Base-by-base conservation (phyloP, 2,888 invertebrate genomes). In the Brachyptera risi region DNA sequence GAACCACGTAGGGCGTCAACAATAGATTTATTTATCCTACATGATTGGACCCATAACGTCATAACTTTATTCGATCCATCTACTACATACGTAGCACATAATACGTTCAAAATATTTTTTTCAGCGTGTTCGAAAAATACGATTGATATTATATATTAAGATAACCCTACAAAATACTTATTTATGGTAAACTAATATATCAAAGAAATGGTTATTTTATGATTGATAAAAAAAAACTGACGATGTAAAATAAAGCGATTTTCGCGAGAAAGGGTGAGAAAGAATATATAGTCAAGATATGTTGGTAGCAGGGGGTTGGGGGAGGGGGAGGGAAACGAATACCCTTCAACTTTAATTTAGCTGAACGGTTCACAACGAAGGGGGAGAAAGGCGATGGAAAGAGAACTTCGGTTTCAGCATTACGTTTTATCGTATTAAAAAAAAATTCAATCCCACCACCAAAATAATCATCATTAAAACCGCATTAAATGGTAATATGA, bases 391-490 rank as follows among this genome's bases (percentile, higher is more conserved):
- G 23, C 9, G 23, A 1, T 17, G 47, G 23, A 24, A 23, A 3
- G 47, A 3, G 5, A n/a, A 23, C 23, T 47, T 47, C 40, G 31
- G n/a, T 31, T 24, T 47, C n/a, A 3, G 23, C 47, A 47, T 47
- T 23, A 54, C 35, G 15, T 51, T 54, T 54, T 35, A 37, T 21
- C 19, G 38, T 37, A 54, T 54, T 54, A 54, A 54, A 54, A 54
- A 54, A 49, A 31, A 54, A 54, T 54, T 35, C 31, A 54, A 54
- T 54, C 23, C 37, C 37, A 54, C 35, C 23, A 37, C 23, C 17
- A 50, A 54, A 54, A 54, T 54, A 54, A 54, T 54, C 54, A 54
- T 54, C 54, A 54, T 54, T 35, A 54, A 37, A 54, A 54, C 37
- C 5, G 37, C 35, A 54, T 54, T 54, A 54, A 54, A 54, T 35